These are phyloP conservation scores for Platorchestia sp. DNA, from an alignment of 1,140 invertebrate species.

Conservation along the genomic window DNA sequence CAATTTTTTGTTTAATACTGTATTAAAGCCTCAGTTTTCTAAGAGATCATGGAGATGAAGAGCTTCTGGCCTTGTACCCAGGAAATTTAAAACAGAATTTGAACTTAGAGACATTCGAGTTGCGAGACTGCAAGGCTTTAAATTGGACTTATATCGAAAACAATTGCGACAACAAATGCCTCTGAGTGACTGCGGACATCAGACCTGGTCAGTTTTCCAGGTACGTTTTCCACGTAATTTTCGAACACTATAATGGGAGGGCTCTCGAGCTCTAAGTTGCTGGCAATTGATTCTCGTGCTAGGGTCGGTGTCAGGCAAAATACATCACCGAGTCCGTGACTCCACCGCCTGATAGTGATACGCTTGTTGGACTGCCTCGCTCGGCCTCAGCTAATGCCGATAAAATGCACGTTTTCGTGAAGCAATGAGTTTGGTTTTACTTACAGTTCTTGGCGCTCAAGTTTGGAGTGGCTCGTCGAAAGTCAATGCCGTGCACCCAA, in stretches of 20 bases:
- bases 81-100: not conserved
- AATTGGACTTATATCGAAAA: not conserved
- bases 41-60: not conserved
- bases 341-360: slow-evolving; percentile 37
- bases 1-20: too few relatives aligned
- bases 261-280: slow-evolving; percentile 31
- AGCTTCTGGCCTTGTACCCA: not conserved
- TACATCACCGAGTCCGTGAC: slow-evolving; percentile 50
- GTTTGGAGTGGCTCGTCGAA: not conserved
- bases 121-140: not conserved
- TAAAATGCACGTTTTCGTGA: slow-evolving; percentile 5
- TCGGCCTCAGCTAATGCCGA: slow-evolving; percentile 22
- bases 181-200: not conserved
- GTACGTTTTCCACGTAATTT: not conserved
- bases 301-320: slow-evolving; percentile 44
- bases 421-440: not conserved
- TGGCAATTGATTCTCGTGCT: slow-evolving; percentile 52
- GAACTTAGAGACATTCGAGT: not conserved
- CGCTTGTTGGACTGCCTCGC: not conserved
- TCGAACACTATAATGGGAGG: not conserved
- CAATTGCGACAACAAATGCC: not conserved
- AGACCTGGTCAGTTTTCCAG: not conserved
- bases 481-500: not conserved
- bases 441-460: not conserved
- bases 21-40: too few relatives aligned